These are phyloP conservation scores for Drosophila carrolli DNA, from an alignment of 1,140 invertebrate species.

Conservation along the genomic window DNA sequence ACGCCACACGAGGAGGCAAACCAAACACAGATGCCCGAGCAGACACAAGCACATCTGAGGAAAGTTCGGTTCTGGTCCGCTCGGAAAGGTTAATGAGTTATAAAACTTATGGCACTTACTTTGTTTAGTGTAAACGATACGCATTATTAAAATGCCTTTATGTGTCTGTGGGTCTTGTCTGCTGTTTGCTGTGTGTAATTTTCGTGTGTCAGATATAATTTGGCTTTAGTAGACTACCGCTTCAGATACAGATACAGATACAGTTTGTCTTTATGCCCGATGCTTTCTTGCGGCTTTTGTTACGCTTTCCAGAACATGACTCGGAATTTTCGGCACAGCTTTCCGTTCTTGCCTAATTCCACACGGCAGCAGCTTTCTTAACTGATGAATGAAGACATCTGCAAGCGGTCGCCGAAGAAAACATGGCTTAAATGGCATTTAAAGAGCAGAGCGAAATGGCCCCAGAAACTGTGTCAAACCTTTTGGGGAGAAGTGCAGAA, in stretches of 20 bases:
- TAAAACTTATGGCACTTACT: conserved; percentile 72
- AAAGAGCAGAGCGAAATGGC: conserved; percentile 71
- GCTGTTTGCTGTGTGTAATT: conserved; percentile 37
- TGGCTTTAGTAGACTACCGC: conserved; percentile 33
- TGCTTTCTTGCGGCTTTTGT: conserved; percentile 59
- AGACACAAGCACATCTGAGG: conserved; percentile 31
- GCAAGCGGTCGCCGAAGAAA: conserved; percentile 29
- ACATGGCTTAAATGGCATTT: conserved; percentile 73
- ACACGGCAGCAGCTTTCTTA: conserved; percentile 57
- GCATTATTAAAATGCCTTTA: conserved; percentile 77
- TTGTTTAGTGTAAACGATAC: conserved; percentile 74
- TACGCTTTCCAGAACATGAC: conserved; percentile 82
- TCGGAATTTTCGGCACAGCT: conserved; percentile 67
- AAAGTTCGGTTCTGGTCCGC: conserved; percentile 38
- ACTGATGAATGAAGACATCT: conserved; percentile 59
- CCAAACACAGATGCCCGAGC: conserved; percentile 17
- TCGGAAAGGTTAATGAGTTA: conserved; percentile 78
- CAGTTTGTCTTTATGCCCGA: conserved; percentile 39
- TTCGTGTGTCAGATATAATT: conserved; percentile 62
- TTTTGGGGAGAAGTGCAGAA: conserved; percentile 69
- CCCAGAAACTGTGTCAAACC: conserved; percentile 79
- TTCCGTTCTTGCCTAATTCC: conserved; percentile 68
- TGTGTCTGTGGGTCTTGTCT: conserved; percentile 30
- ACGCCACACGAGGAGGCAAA: conserved; percentile 29
- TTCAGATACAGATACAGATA: conserved; percentile 37